Evolutionary conservation across 2,888 invertebrate genomes (phyloP), one percentile per base, ranked within the genome.

Genomic region (Pachliopta kotzebuea): DNA sequence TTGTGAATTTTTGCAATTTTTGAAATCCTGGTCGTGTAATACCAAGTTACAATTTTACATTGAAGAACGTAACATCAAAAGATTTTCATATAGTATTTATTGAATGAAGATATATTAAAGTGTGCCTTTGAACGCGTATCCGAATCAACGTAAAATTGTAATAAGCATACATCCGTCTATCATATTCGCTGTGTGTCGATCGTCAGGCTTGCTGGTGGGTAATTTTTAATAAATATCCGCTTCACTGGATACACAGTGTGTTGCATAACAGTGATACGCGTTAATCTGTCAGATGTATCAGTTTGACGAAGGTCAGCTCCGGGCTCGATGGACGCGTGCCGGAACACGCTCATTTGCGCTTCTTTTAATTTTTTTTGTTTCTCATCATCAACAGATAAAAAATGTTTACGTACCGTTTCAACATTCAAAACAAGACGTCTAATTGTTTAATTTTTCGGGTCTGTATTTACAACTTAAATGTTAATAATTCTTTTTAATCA

Each of bases 221-320:
- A 68, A 70, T 71, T 72, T 71, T 75, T 76, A 75, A 79, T 80
- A 77, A 74, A 71, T 74, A 74, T 79, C 72, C 76, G 78, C 70
- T 68, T 69, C 73, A 75, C 68, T 75, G 78, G 69, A 54, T 71
- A 74, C 42, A 56, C 66, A 70, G 70, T 74, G 76, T 77, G 80
- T 83, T 85, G 88, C 83, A 83, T 75, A 80, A 80, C 79, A 77
- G 77, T 79, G 86, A 88, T 88, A 88, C 82, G 86, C 79, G 77
- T 79, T 78, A 87, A 88, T 83, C 82, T 86, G 90, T 90, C 90
- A 89, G 77, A 88, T 82, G 81, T 86, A 90, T 90, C 90, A 88
- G 77, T 80, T 81, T 90, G 90, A 90, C 88, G 90, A 90, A 88
- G 90, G 90, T 90, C 86, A 84, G 74, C 65, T 69, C 26, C 69